These are phyloP conservation scores for Oncorhynchus tshawytscha DNA, from an alignment of 2,113 vertebrate species.

Conservation along the genomic window DNA sequence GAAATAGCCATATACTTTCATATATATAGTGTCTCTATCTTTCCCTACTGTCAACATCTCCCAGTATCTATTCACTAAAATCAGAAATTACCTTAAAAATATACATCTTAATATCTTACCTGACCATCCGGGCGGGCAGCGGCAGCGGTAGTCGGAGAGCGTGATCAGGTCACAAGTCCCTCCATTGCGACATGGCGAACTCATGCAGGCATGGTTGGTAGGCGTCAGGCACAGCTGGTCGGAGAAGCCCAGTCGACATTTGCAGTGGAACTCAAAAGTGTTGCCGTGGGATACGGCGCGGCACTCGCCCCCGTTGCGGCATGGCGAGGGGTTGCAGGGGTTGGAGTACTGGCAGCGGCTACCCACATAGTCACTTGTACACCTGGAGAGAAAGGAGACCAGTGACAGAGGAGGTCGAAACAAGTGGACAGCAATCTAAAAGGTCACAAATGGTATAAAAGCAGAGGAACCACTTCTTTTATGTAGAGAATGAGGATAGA, in stretches of 20 bases:
- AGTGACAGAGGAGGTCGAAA: background rate
- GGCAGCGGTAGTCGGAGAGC: conserved; percentile 80
- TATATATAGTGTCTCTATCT: no score
- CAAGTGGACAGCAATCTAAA: no score
- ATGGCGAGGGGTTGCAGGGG: conserved; percentile 85
- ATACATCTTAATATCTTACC: conserved; percentile 64
- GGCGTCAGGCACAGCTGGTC: conserved; percentile 87
- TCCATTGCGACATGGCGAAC: conserved; percentile 86
- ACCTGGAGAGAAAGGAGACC: conserved; percentile 68
- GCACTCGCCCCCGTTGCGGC: conserved; percentile 85
- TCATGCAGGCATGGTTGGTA: conserved; percentile 83
- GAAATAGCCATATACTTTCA: no score
- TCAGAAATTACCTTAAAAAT: no score
- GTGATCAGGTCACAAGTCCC: conserved; percentile 83
- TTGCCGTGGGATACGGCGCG: conserved; percentile 65
- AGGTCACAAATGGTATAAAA: no score
- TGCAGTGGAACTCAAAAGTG: conserved; percentile 75
- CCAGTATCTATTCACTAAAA: no score
- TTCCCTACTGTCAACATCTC: no score
- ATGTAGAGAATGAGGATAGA: no score
- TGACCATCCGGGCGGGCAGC: conserved; percentile 87
- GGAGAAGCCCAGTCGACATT: conserved; percentile 83
- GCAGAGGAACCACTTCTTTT: no score
- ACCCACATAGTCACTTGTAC: conserved; percentile 74
- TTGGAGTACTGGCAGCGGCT: conserved; percentile 81